These are phyloP conservation scores for Ectemnius cavifrons DNA, from an alignment of 2,888 invertebrate genomes.

Conservation along the genomic window DNA sequence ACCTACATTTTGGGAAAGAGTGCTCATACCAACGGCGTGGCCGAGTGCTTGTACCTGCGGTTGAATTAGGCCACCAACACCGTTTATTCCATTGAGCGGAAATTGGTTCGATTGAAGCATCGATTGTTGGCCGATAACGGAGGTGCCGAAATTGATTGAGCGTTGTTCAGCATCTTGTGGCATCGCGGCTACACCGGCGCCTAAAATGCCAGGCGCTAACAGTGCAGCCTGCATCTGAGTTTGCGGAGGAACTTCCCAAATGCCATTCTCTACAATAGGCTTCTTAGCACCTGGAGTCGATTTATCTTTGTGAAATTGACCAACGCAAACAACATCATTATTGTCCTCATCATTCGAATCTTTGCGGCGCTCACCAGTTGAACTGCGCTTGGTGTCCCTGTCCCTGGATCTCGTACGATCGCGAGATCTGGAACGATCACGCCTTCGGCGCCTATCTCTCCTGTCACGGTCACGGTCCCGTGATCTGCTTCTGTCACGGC, in stretches of 20 bases:
- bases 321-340: slow-evolving; percentile 74
- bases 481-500: slow-evolving; percentile 80
- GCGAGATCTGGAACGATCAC: slow-evolving; percentile 78
- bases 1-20: slow-evolving; percentile 55
- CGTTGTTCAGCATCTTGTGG: slow-evolving; percentile 59
- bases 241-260: slow-evolving; percentile 76
- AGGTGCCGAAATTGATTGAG: slow-evolving; percentile 60
- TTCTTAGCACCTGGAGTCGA: slow-evolving; percentile 40
- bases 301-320: slow-evolving; percentile 74
- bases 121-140: slow-evolving; percentile 59
- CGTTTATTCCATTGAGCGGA: slow-evolving; percentile 70
- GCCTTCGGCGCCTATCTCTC: slow-evolving; percentile 79
- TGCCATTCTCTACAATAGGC: slow-evolving; percentile 67
- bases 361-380: slow-evolving; percentile 63
- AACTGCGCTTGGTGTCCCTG: slow-evolving; percentile 76
- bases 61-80: slow-evolving; percentile 67
- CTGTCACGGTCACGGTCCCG: slow-evolving; percentile 77
- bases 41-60: slow-evolving; percentile 62
- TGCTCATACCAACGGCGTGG: slow-evolving; percentile 59
- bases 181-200: slow-evolving; percentile 67
- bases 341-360: slow-evolving; percentile 69
- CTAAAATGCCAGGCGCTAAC: slow-evolving; percentile 71
- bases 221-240: slow-evolving; percentile 71
- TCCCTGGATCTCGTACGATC: slow-evolving; percentile 80
- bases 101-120: slow-evolving; percentile 68